Conservation (phyloP, 2,113 vertebrate species). For the Bothrops jararaca region DNA sequence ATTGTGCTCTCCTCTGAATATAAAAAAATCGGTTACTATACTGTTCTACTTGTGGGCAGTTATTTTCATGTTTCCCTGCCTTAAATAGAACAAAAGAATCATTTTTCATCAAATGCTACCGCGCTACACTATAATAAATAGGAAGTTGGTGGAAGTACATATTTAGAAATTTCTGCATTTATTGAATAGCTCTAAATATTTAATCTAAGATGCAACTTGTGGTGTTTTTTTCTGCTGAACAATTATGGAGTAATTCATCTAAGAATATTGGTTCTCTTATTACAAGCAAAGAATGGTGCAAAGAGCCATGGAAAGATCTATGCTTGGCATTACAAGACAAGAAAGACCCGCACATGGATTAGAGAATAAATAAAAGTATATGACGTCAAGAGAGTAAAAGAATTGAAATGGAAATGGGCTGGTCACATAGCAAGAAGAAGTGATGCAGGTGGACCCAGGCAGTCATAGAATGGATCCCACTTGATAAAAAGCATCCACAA, state of each 20-base stretch:
- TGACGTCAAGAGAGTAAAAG: too few relatives aligned
- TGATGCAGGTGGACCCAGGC: too few relatives aligned
- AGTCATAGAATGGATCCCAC: too few relatives aligned
- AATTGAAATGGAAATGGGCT: too few relatives aligned
- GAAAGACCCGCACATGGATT: too few relatives aligned
- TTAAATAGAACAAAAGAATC: background rate
- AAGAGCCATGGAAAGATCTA: too few relatives aligned
- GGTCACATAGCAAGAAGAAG: too few relatives aligned
- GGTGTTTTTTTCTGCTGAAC: conserved; percentile 19
- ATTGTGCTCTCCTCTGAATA: background rate
- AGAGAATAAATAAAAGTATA: too few relatives aligned
- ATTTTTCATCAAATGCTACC: background rate
- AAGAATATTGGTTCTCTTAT: background rate
- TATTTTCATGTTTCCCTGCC: background rate
- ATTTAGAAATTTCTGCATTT: background rate
- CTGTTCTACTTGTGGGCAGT: background rate
- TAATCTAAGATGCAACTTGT: background rate
- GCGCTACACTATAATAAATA: background rate
- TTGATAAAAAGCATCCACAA: too few relatives aligned
- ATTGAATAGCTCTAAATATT: conserved; percentile 14
- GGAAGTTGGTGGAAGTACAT: background rate
- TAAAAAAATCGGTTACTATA: background rate
- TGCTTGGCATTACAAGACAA: too few relatives aligned
- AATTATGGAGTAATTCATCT: conserved; percentile 11
- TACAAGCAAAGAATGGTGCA: background rate